phyloP scores from a whole-genome alignment of 2,797 vertebrate species.

The Enteromius mattozi region DNA sequence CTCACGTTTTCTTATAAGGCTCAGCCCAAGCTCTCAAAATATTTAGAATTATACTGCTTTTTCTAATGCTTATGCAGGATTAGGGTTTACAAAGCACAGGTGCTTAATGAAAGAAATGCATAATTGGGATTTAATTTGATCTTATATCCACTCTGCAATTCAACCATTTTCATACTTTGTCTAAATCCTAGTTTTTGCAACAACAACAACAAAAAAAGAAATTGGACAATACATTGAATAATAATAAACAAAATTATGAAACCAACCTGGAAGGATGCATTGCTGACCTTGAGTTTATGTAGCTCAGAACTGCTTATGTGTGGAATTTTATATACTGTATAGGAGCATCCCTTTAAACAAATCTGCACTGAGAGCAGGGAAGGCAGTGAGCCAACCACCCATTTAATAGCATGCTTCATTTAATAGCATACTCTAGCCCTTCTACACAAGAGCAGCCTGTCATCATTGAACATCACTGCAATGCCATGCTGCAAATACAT shows the following conservation, averaged over 20 bases:
- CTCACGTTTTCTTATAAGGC: constrained; percentile 32
- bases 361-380: constrained; percentile 74
- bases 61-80: constrained; percentile 22
- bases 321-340: constrained; percentile 56
- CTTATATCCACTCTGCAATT: constrained; percentile 15
- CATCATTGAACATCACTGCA: constrained; percentile 25
- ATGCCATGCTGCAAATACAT: constrained; percentile 19
- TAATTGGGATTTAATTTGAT: constrained; percentile 31
- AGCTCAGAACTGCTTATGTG: constrained; percentile 64
- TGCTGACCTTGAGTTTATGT: constrained; percentile 63
- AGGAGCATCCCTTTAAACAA: constrained; percentile 70
- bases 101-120: constrained; percentile 39
- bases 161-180: background rate
- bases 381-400: constrained; percentile 73
- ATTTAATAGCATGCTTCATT: constrained; percentile 69
- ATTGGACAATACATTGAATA: background rate
- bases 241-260: background rate
- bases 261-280: background rate
- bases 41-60: background rate
- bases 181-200: background rate
- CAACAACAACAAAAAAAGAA: background rate
- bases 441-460: constrained; percentile 36
- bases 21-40: background rate
- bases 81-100: constrained; percentile 20
- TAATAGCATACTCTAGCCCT: constrained; percentile 35